Base-by-base conservation (phyloP, 2,113 vertebrate species). In the Lynx canadensis region DNA sequence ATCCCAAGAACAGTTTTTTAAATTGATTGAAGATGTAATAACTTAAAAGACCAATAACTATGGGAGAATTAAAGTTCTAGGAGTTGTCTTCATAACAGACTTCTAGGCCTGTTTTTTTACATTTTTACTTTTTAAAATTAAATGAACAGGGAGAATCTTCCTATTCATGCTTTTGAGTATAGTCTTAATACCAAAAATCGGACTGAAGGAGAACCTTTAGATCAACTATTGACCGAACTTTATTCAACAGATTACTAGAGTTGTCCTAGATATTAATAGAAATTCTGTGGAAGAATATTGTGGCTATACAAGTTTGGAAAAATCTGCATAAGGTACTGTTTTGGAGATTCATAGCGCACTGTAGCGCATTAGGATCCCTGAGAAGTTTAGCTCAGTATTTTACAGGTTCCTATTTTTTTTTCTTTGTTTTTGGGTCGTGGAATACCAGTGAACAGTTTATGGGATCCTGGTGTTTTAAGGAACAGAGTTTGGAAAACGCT, bases 401-500 rank as follows among this genome's bases (percentile, higher is more conserved):
- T 88, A 5, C 16, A 45, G 73, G 23, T 63, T 63, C 41, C 10
- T 15, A 13, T 73, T 18, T 33, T 9, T 48, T 41, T 18, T 16
- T 31, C 45, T 36, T 45, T 36, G n/a, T 50, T 36, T 73, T 41
- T 45, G 8, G 7, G 33, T 69, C 19, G 5, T 85, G 11, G 50
- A 81, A 69, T 68, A 91, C 12, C 21, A 21, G 4, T 87, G 50
- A 76, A 86, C 9, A 76, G 23, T 52, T 90, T 15, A 38, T 50
- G 15, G 55, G 38, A 55, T 96, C 81, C 66, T 71, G n/a, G 23
- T 91, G 45, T 95, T 89, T 73, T 78, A 68, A 88, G 79, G 69
- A 88, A 21, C 31, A 84, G 69, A 38, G 60, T 88, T 97, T 80
- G 52, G 66, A 57, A 78, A 93, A 85, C 25, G 79, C 12, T 84